phyloP scores from a whole-genome alignment of 2,797 vertebrate genomes.

The Euthynnus affinis region DNA sequence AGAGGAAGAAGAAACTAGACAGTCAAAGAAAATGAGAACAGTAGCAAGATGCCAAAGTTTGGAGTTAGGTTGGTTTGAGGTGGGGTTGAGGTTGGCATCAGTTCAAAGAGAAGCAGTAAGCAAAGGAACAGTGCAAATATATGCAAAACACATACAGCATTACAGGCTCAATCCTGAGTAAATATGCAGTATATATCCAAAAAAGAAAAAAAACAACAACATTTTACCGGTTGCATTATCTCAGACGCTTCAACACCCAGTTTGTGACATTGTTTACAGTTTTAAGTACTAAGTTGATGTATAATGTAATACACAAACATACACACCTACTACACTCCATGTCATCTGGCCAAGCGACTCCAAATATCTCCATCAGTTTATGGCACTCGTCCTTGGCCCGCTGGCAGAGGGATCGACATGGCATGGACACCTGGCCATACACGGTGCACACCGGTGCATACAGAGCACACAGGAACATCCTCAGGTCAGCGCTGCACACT shows the following conservation, averaged over 20 bases:
- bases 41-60: neutral
- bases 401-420: conserved; percentile 92
- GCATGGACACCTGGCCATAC: conserved; percentile 93
- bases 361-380: conserved; percentile 97
- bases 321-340: conserved; percentile 95
- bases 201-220: neutral
- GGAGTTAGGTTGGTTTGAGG: conserved; percentile 1
- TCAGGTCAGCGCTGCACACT: conserved; percentile 93
- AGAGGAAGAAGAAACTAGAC: neutral
- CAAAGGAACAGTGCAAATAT: neutral
- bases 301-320: conserved; percentile 1
- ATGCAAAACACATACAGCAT: neutral
- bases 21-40: neutral
- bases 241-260: neutral
- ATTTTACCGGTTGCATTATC: neutral
- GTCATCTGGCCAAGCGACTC: conserved; percentile 94
- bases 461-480: conserved; percentile 94
- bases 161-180: neutral
- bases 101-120: conserved; percentile 12
- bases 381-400: conserved; percentile 91
- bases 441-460: conserved; percentile 94
- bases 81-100: neutral
- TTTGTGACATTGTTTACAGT: neutral
- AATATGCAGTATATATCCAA: neutral
- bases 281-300: neutral